Percentiles rank a stretch among this genome's conserved stretches.
These are phyloP conservation scores for Amniataba percoides DNA, from an alignment of 2,797 vertebrate species.

Conservation along the genomic window DNA sequence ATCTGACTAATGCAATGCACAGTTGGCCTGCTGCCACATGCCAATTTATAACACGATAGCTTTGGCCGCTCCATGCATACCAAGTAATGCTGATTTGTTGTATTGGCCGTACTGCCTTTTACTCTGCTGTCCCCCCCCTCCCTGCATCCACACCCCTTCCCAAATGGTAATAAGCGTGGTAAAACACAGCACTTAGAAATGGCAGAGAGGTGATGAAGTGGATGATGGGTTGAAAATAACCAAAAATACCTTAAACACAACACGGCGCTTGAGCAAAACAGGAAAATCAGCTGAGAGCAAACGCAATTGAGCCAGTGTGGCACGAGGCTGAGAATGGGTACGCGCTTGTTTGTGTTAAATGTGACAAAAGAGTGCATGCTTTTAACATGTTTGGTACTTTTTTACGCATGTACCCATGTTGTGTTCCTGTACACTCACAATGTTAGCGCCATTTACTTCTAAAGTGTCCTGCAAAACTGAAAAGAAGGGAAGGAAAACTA, in stretches of 20 bases:
- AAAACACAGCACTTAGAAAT: conserved; percentile 75
- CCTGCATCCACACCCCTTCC: conserved; percentile 25
- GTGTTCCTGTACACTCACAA: not conserved
- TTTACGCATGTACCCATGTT: not conserved
- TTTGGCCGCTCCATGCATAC: conserved; percentile 79
- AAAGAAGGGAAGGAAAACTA: not conserved
- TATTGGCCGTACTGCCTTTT: conserved; percentile 70
- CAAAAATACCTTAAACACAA: conserved; percentile 53
- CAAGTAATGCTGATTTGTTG: conserved; percentile 84
- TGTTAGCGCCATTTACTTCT: not conserved
- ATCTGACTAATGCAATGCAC: conserved; percentile 87
- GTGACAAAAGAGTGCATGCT: not conserved
- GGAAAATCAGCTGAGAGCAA: conserved; percentile 5
- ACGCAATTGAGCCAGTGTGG: conserved; percentile 8
- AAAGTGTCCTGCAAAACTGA: not conserved
- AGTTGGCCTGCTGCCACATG: conserved; percentile 83
- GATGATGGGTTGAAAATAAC: conserved; percentile 65
- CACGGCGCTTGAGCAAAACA: conserved; percentile 40
- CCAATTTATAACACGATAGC: conserved; percentile 85
- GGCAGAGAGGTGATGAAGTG: conserved; percentile 70
- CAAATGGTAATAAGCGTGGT: conserved; percentile 73
- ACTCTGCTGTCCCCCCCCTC: conserved; percentile 34
- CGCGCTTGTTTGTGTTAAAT: not conserved
- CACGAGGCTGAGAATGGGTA: not conserved
- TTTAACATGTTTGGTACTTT: not conserved